Base-by-base conservation (phyloP, 2,888 invertebrate genomes). In the Laothoe populi region DNA sequence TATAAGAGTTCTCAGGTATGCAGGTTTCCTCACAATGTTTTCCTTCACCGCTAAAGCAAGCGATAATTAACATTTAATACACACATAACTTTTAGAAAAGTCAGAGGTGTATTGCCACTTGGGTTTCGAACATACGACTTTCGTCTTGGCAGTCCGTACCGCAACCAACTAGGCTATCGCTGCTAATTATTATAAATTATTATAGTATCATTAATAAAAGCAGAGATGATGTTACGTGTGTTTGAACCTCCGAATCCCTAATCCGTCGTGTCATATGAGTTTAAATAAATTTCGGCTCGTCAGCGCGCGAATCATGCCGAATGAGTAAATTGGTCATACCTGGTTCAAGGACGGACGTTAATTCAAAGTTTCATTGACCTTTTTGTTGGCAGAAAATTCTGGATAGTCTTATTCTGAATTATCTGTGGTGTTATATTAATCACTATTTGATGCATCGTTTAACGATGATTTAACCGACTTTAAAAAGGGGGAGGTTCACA, bases 281-380 rank as follows among this genome's bases (percentile, higher is more conserved):
- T 70, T 67, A 70, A 73, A 75, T 75, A 77, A 75, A 73, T 53
- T 75, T 78, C 66, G 77, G 67, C 68, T 71, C 66, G 71, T 71
- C 78, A 76, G 70, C 70, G 74, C 42, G 42, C 40, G 42, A 40
- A 42, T 61, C 42, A 61, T 42, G 53, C 24, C 49, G 60, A 26
- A 53, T 53, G 42, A 76, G 73, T 69, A 72, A 81, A 81, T 80
- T 78, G 75, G 71, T 73, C 70, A 68, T 64, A 66, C 3, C 63
- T 67, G 72, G 80, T 80, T 81, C 81, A 81, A 81, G 81, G 79
- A 68, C 72, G 69, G 57, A 63, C 61, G 65, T 76, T 78, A 75
- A 79, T 78, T 77, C 70, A 65, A 72, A 67, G 73, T 74, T 69
- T 63, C 79, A 64, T 72, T 72, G 75, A 79, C 70, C 78, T 76